Conservation (phyloP, 1,140 invertebrate genomes). For the Tetramorium simillimum region DNA sequence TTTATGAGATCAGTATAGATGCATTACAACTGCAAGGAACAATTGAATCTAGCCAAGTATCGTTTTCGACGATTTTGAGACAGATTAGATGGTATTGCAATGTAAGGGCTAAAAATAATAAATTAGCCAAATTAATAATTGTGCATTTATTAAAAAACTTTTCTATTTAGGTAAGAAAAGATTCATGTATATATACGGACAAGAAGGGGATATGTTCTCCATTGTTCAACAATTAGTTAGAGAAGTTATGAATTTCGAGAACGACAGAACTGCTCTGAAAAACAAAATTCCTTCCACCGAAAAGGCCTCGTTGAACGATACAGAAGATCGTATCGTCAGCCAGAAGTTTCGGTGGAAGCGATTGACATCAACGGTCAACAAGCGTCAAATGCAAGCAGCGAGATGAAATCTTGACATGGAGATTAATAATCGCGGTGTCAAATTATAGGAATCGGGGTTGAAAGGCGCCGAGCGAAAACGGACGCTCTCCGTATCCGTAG, state of each 20-base stretch:
- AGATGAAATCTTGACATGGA: background rate
- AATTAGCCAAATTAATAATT: background rate
- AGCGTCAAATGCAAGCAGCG: background rate
- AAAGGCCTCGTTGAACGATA: background rate
- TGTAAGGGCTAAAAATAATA: background rate
- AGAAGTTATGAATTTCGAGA: background rate
- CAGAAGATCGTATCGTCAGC: background rate
- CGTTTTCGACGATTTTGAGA: background rate
- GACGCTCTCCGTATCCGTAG: background rate
- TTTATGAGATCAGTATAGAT: background rate
- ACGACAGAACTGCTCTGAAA: background rate
- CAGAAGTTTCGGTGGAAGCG: background rate
- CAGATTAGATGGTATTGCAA: background rate
- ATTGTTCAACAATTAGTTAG: background rate
- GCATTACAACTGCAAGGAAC: background rate
- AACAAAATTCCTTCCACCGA: background rate
- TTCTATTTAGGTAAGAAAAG: background rate
- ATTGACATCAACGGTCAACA: background rate
- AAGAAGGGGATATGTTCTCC: background rate
- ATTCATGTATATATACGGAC: background rate
- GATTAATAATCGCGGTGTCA: conserved; percentile 24
- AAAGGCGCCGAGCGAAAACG: background rate
- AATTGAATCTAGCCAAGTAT: background rate
- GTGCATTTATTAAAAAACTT: too few species aligned
- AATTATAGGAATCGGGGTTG: conserved; percentile 5